phyloP scores from a whole-genome alignment of 2,888 invertebrate genomes.

The Trilocha varians region DNA sequence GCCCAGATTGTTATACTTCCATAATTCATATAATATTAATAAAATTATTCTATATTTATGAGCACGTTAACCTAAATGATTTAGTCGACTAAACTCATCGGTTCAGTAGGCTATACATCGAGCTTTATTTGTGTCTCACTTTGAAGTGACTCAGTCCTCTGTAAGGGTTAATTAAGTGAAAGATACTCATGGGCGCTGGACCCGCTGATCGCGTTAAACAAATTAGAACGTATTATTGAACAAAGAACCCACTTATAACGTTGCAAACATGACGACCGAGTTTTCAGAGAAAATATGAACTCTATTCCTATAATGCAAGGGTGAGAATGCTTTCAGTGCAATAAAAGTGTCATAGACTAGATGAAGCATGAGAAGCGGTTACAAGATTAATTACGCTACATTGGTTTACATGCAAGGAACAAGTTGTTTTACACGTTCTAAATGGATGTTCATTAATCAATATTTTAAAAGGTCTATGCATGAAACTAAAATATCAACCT shows the following conservation, averaged over 20 bases:
- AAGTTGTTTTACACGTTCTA: too few relatives aligned
- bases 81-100: constrained; percentile 39
- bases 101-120: constrained; percentile 26
- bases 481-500: too few relatives aligned
- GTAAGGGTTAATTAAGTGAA: constrained; percentile 68
- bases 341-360: too few relatives aligned
- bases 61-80: constrained; percentile 41
- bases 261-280: constrained; percentile 18
- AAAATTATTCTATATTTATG: too few relatives aligned
- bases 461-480: too few relatives aligned
- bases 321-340: not conserved
- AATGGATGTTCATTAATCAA: too few relatives aligned
- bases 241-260: constrained; percentile 50
- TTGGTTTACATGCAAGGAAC: too few relatives aligned
- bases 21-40: too few relatives aligned
- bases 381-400: too few relatives aligned
- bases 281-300: not conserved
- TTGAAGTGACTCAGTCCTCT: constrained; percentile 58
- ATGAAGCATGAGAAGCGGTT: too few relatives aligned
- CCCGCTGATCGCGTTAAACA: constrained; percentile 59
- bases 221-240: constrained; percentile 66
- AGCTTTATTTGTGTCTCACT: constrained; percentile 55
- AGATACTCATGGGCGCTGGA: constrained; percentile 52
- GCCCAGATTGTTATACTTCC: too few relatives aligned
- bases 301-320: not conserved